Evolutionary conservation across 1,140 invertebrate genomes (phyloP).

Genomic region (Drosophila serrata): DNA sequence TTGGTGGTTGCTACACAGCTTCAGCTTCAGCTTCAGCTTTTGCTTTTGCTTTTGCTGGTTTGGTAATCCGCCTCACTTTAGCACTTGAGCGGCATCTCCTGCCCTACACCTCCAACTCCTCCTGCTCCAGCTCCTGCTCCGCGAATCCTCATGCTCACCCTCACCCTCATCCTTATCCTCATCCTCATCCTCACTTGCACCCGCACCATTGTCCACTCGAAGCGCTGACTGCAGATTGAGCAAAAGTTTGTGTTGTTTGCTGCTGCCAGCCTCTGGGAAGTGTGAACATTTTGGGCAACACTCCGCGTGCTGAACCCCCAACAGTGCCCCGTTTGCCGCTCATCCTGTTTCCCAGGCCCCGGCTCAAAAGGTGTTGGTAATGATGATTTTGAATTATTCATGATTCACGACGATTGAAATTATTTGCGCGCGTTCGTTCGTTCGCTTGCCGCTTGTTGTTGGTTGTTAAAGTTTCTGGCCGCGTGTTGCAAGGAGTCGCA

Average conservation of each 20-base stretch:
- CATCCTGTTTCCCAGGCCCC: constrained; percentile 49
- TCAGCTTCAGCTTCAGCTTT: constrained; percentile 8
- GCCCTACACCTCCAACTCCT: constrained; percentile 27
- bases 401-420: constrained; percentile 84
- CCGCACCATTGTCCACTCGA: constrained; percentile 68
- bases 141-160: constrained; percentile 18
- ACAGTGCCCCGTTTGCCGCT: neutral
- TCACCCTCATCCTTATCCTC: neutral
- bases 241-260: constrained; percentile 74
- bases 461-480: constrained; percentile 76
- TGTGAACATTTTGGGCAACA: constrained; percentile 83
- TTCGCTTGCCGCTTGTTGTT: constrained; percentile 27
- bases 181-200: neutral
- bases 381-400: constrained; percentile 84
- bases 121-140: neutral
- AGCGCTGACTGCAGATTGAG: constrained; percentile 79
- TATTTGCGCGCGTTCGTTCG: constrained; percentile 70
- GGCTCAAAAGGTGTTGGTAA: constrained; percentile 82
- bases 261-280: constrained; percentile 70
- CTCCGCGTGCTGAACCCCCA: constrained; percentile 52
- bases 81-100: constrained; percentile 78
- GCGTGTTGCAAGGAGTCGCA: constrained; percentile 61
- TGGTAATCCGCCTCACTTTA: constrained; percentile 82
- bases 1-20: constrained; percentile 65
- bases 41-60: constrained; percentile 65